A percentile compares a stretch with the other conserved stretches of the same genome.
phyloP scores from a whole-genome alignment of 2,888 invertebrate species.

The Caenorhabditis plicata region DNA sequence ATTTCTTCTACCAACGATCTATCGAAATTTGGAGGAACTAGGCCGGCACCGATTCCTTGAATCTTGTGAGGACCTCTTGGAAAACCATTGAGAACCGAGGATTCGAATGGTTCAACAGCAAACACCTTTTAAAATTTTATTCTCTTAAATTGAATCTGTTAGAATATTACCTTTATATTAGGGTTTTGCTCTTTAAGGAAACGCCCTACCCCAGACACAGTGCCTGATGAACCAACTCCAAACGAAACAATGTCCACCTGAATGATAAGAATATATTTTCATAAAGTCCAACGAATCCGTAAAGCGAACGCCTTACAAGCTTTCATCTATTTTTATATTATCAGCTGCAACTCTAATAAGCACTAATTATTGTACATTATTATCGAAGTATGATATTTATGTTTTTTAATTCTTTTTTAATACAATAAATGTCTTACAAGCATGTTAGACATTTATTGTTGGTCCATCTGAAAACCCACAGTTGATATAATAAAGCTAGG shows the following conservation, averaged over 20 bases:
- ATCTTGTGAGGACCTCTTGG: constrained; percentile 39
- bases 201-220: constrained; percentile 43
- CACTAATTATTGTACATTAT: too few species aligned
- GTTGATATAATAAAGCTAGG: too few species aligned
- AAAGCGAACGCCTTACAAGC: too few species aligned
- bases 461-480: too few species aligned
- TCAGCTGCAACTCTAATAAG: too few species aligned
- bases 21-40: constrained; percentile 40
- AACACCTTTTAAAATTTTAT: constrained; percentile 4
- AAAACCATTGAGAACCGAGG: constrained; percentile 43
- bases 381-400: too few species aligned
- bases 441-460: too few species aligned
- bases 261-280: too few species aligned
- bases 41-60: constrained; percentile 51
- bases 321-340: too few species aligned
- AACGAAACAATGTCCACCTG: constrained; percentile 60
- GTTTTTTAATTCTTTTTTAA: too few species aligned
- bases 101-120: constrained; percentile 46
- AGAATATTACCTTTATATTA: constrained; percentile 9
- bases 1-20: constrained; percentile 18
- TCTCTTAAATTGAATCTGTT: background rate
- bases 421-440: too few species aligned
- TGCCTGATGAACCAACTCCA: constrained; percentile 59
- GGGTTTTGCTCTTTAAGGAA: constrained; percentile 39
- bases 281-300: too few species aligned